phyloP scores from a whole-genome alignment of 64 coral and sea anemone species.

The Actinia tenebrosa region DNA sequence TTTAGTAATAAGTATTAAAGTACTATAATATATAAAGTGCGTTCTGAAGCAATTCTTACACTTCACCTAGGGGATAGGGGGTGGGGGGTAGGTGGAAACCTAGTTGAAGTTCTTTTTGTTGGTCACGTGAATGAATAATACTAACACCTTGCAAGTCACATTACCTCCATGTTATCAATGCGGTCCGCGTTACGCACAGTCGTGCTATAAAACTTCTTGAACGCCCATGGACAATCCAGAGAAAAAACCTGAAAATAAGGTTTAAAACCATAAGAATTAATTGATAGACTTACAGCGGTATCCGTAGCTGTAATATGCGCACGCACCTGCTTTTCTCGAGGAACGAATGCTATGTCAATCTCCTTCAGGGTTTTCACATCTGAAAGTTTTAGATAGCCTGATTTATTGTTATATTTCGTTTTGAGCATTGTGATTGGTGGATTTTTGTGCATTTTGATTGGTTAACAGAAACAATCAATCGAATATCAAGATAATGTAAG shows the following conservation, averaged over 20 bases:
- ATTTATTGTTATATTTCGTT: too few species aligned
- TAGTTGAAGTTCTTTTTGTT: too few species aligned
- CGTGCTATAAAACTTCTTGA: slow-evolving; percentile 60
- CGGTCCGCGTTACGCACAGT: slow-evolving; percentile 12
- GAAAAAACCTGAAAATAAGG: slow-evolving; percentile 63
- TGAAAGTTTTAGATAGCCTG: neutral
- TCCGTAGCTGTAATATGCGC: neutral
- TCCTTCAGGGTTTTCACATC: slow-evolving; percentile 95
- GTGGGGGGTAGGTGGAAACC: too few species aligned
- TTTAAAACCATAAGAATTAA: neutral
- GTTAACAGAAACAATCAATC: neutral
- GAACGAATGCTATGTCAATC: slow-evolving; percentile 97
- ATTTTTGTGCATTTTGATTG: neutral
- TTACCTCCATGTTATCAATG: slow-evolving; percentile 51
- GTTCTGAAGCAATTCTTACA: too few species aligned
- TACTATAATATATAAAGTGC: too few species aligned
- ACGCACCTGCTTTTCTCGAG: slow-evolving; percentile 82
- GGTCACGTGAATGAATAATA: neutral
- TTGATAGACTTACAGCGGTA: neutral
- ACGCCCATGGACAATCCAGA: slow-evolving; percentile 65
- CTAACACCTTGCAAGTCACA: neutral
- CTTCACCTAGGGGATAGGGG: too few species aligned
- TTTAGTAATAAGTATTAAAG: neutral
- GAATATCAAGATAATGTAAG: neutral
- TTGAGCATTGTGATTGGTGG: neutral